These are phyloP conservation scores for Lepilemur septentrionalis DNA, from an alignment of 2,797 vertebrate species.

Conservation along the genomic window DNA sequence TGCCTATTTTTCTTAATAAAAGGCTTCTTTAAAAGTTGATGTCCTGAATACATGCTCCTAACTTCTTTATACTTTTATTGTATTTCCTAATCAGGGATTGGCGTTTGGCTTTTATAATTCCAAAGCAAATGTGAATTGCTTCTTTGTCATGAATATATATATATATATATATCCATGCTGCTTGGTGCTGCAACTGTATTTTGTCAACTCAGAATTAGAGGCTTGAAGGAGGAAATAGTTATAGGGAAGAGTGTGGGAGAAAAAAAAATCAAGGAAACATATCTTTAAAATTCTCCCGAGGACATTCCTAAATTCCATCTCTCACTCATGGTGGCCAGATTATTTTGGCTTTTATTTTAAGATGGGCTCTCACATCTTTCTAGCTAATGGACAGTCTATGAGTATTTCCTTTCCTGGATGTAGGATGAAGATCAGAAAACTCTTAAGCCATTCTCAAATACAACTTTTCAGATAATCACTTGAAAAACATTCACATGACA, in stretches of 20 bases:
- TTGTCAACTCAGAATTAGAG: not conserved
- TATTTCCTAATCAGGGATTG: not conserved
- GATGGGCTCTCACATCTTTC: not conserved
- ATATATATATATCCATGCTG: not conserved
- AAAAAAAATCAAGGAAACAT: not conserved
- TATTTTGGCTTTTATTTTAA: not conserved
- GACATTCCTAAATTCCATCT: not conserved
- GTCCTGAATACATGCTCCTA: not conserved
- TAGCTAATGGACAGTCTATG: not conserved
- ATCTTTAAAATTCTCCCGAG: not conserved
- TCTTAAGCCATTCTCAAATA: not conserved
- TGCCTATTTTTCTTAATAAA: slow-evolving; percentile 17
- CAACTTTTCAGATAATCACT: not conserved
- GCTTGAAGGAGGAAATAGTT: not conserved
- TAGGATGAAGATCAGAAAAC: not conserved
- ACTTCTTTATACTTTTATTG: not conserved
- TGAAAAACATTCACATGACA: not conserved
- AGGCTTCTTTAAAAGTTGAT: not conserved
- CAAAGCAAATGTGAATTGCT: not conserved
- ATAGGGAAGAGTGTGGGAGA: not conserved
- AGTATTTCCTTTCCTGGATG: not conserved
- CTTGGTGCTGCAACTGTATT: not conserved
- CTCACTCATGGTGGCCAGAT: not conserved
- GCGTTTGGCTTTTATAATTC: not conserved
- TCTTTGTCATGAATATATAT: not conserved